Percentiles rank a stretch among this genome's conserved stretches.
phyloP scores from a whole-genome alignment of 2,888 invertebrate genomes.

The Lepidochitona cinerea region DNA sequence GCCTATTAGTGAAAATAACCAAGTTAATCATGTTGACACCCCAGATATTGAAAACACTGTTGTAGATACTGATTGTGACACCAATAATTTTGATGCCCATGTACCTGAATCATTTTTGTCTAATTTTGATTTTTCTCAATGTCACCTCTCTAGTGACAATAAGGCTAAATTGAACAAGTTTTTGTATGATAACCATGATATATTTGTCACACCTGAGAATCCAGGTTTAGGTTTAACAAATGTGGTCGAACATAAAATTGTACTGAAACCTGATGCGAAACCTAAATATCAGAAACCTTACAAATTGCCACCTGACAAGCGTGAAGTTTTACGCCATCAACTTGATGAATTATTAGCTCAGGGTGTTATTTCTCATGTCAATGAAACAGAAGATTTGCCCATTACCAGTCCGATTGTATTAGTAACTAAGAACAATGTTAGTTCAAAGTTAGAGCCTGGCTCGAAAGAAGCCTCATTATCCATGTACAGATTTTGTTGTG shows the following conservation, averaged over 20 bases:
- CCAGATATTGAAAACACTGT: too few relatives aligned
- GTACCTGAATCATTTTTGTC: too few relatives aligned
- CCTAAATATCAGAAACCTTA: slow-evolving; percentile 4
- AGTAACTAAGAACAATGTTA: not conserved
- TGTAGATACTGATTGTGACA: too few relatives aligned
- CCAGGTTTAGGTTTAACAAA: not conserved
- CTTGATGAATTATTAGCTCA: slow-evolving; percentile 8
- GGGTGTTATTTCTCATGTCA: slow-evolving; percentile 9
- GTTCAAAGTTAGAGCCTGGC: not conserved
- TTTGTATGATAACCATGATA: not conserved
- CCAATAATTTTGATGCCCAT: too few relatives aligned
- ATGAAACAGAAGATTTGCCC: slow-evolving; percentile 5
- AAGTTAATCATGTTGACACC: too few relatives aligned
- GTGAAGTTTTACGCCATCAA: slow-evolving; percentile 5
- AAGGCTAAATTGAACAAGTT: too few relatives aligned
- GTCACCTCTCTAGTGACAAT: too few relatives aligned
- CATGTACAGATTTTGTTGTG: slow-evolving; percentile 8
- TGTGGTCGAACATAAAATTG: slow-evolving; percentile 1
- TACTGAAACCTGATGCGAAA: slow-evolving; percentile 1
- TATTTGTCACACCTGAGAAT: slow-evolving; percentile 11
- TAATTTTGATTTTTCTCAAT: too few relatives aligned
- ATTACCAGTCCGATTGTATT: slow-evolving; percentile 6
- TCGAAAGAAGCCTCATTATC: not conserved
- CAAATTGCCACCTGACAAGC: not conserved
- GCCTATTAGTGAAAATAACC: too few relatives aligned